Conservation (phyloP, 1,140 invertebrate genomes). For the Odontomachus brunneus region DNA sequence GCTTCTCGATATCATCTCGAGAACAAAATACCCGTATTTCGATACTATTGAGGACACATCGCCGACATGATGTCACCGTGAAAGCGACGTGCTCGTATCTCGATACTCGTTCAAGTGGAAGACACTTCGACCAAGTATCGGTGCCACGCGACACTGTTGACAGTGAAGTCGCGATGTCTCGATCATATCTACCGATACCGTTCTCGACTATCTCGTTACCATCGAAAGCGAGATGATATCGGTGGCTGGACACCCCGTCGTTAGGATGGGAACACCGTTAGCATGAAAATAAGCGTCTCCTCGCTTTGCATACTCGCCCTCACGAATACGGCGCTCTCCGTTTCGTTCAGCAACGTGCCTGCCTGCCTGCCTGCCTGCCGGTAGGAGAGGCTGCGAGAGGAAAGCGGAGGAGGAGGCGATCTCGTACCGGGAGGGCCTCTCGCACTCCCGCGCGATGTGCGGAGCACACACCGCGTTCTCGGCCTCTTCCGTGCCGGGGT, state of each 20-base stretch:
- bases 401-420: background rate
- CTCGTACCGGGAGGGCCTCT: slow-evolving; percentile 50
- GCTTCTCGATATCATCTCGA: too few relatives aligned
- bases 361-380: background rate
- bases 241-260: background rate
- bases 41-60: too few relatives aligned
- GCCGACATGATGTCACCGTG: too few relatives aligned
- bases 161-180: too few relatives aligned
- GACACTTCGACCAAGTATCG: too few relatives aligned
- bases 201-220: too few relatives aligned
- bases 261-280: background rate
- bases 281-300: background rate
- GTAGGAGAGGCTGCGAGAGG: background rate
- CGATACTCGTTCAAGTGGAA: too few relatives aligned
- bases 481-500: slow-evolving; percentile 16
- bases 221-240: background rate
- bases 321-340: background rate
- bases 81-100: too few relatives aligned
- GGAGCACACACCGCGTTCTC: slow-evolving; percentile 11
- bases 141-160: too few relatives aligned
- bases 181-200: too few relatives aligned
- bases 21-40: too few relatives aligned
- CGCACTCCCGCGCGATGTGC: slow-evolving; percentile 52
- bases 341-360: background rate
- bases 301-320: slow-evolving; percentile 2